These are phyloP conservation scores for Okapia johnstoni DNA, from an alignment of 2,113 vertebrate genomes.

Conservation along the genomic window DNA sequence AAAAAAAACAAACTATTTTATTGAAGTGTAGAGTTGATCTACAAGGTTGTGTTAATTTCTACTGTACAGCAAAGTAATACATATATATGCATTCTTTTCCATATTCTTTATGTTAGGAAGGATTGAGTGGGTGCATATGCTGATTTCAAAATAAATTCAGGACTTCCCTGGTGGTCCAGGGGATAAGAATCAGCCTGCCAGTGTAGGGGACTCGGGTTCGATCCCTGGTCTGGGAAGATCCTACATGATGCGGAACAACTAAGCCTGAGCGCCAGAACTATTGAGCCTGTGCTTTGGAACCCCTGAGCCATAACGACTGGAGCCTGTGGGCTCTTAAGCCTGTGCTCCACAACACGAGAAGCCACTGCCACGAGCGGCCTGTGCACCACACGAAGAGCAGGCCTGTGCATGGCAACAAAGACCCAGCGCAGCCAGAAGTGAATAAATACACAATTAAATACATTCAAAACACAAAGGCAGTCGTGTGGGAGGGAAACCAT, in stretches of 20 bases:
- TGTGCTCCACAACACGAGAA: not conserved
- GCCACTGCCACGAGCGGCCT: not conserved
- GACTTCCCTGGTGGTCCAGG: not conserved
- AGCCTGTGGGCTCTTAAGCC: not conserved
- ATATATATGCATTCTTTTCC: not conserved
- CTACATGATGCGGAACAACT: accelerated
- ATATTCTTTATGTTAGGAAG: not conserved
- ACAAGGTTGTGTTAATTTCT: not conserved
- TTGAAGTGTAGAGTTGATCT: not conserved
- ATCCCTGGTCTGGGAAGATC: not conserved
- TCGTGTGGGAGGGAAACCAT: accelerated
- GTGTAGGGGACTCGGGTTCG: not conserved
- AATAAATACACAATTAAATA: not conserved
- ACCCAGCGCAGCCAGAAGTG: not conserved
- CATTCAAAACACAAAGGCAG: not conserved
- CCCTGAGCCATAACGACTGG: accelerated
- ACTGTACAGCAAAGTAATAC: not conserved
- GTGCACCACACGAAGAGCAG: accelerated
- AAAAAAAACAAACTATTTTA: not conserved
- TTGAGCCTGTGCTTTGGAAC: not conserved
- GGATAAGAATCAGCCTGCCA: not conserved
- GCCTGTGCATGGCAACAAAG: not conserved
- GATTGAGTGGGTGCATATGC: accelerated
- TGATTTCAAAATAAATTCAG: not conserved
- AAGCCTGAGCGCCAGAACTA: not conserved